Percentiles rank a stretch among this genome's conserved stretches.
These are phyloP conservation scores for Penaeus chinensis DNA, from an alignment of 1,140 invertebrate species.

Conservation along the genomic window DNA sequence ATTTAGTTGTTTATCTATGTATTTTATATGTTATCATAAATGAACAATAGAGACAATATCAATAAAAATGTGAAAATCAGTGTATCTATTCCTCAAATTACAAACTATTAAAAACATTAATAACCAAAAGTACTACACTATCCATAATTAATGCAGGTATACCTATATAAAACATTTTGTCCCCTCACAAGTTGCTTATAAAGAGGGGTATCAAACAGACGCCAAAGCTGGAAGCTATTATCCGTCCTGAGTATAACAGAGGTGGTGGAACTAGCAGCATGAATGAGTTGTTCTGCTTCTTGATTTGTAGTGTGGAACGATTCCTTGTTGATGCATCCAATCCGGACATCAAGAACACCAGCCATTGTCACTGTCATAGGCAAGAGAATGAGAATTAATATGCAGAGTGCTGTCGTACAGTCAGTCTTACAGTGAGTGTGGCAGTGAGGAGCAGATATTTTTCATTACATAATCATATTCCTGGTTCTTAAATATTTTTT, in stretches of 20 bases:
- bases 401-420: too few relatives aligned
- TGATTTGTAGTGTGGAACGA: constrained; percentile 69
- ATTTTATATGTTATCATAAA: neutral
- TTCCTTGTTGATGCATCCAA: constrained; percentile 64
- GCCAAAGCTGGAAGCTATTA: constrained; percentile 80
- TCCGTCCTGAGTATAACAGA: constrained; percentile 80
- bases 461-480: too few relatives aligned
- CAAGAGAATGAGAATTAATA: neutral
- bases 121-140: neutral
- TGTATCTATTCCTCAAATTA: too few relatives aligned
- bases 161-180: constrained; percentile 77
- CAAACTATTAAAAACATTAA: neutral
- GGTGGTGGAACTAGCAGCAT: constrained; percentile 80
- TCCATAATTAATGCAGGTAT: constrained; percentile 70
- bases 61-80: too few relatives aligned
- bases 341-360: constrained; percentile 65
- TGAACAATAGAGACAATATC: too few relatives aligned
- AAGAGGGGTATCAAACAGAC: constrained; percentile 77
- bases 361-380: constrained; percentile 51
- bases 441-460: too few relatives aligned
- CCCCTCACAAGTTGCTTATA: constrained; percentile 79
- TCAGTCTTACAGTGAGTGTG: too few relatives aligned
- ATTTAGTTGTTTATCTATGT: neutral
- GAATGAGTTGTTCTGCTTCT: constrained; percentile 77
- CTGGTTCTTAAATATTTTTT: too few relatives aligned